Conservation (phyloP, 2,888 invertebrate genomes). For the Polydrusus pterygomalis region DNA sequence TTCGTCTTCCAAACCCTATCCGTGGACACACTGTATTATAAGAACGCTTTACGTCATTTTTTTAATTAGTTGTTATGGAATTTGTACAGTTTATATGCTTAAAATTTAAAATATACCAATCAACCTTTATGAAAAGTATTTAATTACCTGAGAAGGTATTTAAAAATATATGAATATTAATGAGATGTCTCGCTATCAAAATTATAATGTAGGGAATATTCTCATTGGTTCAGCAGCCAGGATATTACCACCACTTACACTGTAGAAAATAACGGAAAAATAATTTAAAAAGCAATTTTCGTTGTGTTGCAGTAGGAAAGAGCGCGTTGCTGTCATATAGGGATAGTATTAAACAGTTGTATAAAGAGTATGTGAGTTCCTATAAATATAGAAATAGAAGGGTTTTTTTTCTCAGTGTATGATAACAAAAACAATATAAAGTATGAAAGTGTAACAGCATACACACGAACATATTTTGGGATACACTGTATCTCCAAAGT, state of each 20-base stretch:
- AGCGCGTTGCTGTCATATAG: no score
- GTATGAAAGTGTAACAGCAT: no score
- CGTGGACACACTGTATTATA: no score
- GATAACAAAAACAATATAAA: no score
- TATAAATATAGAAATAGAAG: no score
- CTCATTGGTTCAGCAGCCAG: not conserved
- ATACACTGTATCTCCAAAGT: not conserved
- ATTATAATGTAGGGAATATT: not conserved
- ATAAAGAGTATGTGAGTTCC: no score
- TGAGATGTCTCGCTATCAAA: not conserved
- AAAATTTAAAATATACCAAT: slow-evolving; percentile 3
- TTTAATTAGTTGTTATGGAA: slow-evolving; percentile 11
- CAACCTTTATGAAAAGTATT: not conserved
- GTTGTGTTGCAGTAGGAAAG: no score
- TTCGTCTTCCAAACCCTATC: no score
- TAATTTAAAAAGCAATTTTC: no score
- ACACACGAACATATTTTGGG: not conserved
- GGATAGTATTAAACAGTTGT: no score
- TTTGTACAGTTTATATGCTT: not conserved
- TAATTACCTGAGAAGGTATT: slow-evolving; percentile 7
- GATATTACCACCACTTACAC: not conserved
- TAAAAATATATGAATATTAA: slow-evolving; percentile 6
- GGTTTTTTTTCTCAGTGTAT: no score
- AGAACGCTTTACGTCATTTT: slow-evolving; percentile 3
- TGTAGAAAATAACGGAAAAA: no score